phyloP scores from a whole-genome alignment of 1,140 invertebrate genomes.

The Lysiphlebus fabarum region DNA sequence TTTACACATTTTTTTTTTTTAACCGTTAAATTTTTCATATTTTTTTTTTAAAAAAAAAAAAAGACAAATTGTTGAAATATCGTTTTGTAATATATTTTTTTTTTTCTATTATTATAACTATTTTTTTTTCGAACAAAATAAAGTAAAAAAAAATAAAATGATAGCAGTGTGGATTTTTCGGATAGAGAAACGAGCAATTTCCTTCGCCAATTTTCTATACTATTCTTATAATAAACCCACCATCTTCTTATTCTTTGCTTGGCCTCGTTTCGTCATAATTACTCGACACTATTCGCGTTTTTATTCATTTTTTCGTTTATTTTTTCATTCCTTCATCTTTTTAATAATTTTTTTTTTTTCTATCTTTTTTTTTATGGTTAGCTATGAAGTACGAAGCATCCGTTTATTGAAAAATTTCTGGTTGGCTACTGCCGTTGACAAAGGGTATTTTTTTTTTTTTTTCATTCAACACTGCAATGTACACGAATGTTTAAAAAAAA shows the following conservation, averaged over 20 bases:
- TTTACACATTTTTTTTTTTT: too few species aligned
- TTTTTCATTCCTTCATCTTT: neutral
- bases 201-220: constrained; percentile 18
- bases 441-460: too few species aligned
- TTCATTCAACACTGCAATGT: too few species aligned
- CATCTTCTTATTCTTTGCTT: constrained; percentile 10
- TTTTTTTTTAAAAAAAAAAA: constrained; percentile 12
- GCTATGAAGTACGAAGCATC: too few species aligned
- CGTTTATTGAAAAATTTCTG: too few species aligned
- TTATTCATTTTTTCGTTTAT: neutral
- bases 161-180: neutral
- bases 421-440: too few species aligned
- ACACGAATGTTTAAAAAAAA: too few species aligned
- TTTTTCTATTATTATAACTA: neutral
- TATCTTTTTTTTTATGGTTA: too few species aligned
- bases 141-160: neutral
- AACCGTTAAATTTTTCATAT: too few species aligned
- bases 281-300: constrained; percentile 5
- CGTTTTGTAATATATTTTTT: constrained; percentile 9
- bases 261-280: constrained; percentile 16
- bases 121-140: neutral
- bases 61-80: constrained; percentile 16
- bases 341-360: neutral
- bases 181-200: constrained; percentile 15
- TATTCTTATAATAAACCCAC: constrained; percentile 16